Conservation (phyloP, 92 coral and sea anemone genomes). For the Actinernus sp. region DNA sequence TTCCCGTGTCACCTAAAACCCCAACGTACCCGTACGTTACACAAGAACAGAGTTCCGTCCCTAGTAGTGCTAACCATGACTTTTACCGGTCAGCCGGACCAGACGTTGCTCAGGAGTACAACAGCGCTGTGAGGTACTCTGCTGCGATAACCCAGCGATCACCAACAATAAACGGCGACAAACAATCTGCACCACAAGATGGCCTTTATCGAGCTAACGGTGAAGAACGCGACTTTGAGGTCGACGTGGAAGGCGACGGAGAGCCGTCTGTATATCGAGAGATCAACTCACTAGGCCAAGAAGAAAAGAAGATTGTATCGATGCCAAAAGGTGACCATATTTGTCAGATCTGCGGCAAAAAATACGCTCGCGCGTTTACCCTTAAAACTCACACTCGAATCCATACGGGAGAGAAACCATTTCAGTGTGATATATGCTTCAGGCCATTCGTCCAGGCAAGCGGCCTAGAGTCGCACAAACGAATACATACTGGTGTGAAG, state of each 20-base stretch:
- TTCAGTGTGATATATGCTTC: slow-evolving; percentile 61
- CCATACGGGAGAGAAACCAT: slow-evolving; percentile 81
- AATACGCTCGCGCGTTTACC: slow-evolving; percentile 70
- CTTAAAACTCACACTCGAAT: slow-evolving; percentile 66
- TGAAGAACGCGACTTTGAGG: neutral
- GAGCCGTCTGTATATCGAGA: neutral
- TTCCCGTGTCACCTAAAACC: too few relatives aligned
- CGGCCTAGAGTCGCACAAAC: slow-evolving; percentile 73
- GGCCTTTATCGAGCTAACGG: too few relatives aligned
- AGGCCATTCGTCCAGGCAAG: slow-evolving; percentile 78
- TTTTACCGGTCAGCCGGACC: neutral
- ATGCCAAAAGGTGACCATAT: neutral
- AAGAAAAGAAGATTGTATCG: neutral
- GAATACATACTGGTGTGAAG: slow-evolving; percentile 81
- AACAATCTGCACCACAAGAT: neutral
- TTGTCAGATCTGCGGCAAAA: slow-evolving; percentile 51
- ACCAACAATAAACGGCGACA: too few relatives aligned
- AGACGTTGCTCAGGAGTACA: neutral
- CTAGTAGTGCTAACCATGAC: neutral
- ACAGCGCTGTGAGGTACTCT: neutral
- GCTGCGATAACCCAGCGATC: too few relatives aligned
- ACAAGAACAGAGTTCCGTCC: neutral
- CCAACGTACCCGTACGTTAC: neutral
- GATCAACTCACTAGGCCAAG: neutral
- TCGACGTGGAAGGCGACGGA: neutral